Conservation (phyloP, 2,113 vertebrate species). For the Grus americana region DNA sequence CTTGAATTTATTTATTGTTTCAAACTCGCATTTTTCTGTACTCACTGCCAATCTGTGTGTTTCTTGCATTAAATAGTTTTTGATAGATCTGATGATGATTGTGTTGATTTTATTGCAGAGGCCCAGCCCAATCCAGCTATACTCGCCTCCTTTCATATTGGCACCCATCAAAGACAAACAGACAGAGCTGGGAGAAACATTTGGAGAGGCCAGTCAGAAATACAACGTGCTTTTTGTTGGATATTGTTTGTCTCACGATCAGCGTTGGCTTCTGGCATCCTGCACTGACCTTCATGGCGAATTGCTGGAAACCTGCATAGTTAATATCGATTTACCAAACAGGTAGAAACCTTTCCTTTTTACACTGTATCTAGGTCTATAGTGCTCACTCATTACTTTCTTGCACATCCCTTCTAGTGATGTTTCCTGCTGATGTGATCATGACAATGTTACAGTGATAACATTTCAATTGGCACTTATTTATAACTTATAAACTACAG, state of each 20-base stretch:
- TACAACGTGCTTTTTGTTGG: constrained; percentile 95
- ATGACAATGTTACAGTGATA: not conserved
- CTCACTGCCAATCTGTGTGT: not conserved
- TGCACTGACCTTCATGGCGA: constrained; percentile 97
- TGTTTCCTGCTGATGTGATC: not conserved
- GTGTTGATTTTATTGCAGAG: constrained; percentile 76
- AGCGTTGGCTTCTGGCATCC: constrained; percentile 96
- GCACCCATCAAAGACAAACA: constrained; percentile 91
- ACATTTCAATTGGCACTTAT: not conserved
- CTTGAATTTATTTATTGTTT: not conserved
- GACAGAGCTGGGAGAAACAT: constrained; percentile 89
- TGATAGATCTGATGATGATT: not conserved
- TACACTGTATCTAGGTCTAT: not conserved
- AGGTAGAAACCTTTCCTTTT: constrained; percentile 74
- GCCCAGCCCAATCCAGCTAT: constrained; percentile 88
- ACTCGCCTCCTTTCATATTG: constrained; percentile 91
- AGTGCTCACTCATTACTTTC: not conserved
- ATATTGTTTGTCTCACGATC: constrained; percentile 96
- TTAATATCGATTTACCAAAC: constrained; percentile 95
- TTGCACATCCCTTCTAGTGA: not conserved
- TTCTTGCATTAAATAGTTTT: not conserved
- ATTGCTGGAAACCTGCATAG: constrained; percentile 90
- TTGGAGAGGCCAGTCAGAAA: constrained; percentile 88
- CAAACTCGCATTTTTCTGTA: not conserved
- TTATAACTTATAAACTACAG: accelerated